Conservation (phyloP, 2,888 invertebrate species). For the Terebella lapidaria region DNA sequence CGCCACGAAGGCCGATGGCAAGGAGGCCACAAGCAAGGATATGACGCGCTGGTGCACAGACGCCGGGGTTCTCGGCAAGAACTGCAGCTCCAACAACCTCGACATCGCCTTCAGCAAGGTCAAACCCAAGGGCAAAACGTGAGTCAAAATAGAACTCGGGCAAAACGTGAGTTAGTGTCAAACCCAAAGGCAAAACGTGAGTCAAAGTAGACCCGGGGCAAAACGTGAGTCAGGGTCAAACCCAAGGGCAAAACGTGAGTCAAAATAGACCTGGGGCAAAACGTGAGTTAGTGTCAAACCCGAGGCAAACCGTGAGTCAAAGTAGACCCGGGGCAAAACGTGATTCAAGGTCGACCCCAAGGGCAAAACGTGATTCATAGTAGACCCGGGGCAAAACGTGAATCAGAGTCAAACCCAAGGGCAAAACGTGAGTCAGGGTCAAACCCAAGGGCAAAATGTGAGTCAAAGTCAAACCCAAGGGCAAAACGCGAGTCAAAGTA, state of each 20-base stretch:
- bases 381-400: slow-evolving; percentile 20
- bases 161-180: too few species aligned
- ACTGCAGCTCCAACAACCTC: slow-evolving; percentile 19
- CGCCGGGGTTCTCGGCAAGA: slow-evolving; percentile 15
- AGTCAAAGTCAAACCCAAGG: too few species aligned
- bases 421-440: too few species aligned
- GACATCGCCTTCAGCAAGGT: slow-evolving; percentile 20
- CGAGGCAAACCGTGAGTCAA: slow-evolving; percentile 9
- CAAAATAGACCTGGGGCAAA: too few species aligned
- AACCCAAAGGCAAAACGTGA: slow-evolving; percentile 13
- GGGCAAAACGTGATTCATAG: too few species aligned
- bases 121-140: slow-evolving; percentile 15
- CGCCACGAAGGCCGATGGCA: slow-evolving; percentile 3
- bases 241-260: slow-evolving; percentile 12
- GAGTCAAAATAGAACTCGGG: too few species aligned
- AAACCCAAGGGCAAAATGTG: too few species aligned
- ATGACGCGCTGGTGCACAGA: slow-evolving; percentile 17
- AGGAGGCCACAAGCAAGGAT: slow-evolving; percentile 14
- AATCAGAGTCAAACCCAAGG: slow-evolving; percentile 16
- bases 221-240: too few species aligned
- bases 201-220: too few species aligned
- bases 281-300: slow-evolving; percentile 16
- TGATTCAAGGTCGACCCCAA: too few species aligned
- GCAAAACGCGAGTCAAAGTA: too few species aligned
- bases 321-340: too few species aligned